A percentile compares a stretch with the other conserved stretches of the same genome.
These are phyloP conservation scores for Athene cunicularia DNA, from an alignment of 2,113 vertebrate species.

Conservation along the genomic window DNA sequence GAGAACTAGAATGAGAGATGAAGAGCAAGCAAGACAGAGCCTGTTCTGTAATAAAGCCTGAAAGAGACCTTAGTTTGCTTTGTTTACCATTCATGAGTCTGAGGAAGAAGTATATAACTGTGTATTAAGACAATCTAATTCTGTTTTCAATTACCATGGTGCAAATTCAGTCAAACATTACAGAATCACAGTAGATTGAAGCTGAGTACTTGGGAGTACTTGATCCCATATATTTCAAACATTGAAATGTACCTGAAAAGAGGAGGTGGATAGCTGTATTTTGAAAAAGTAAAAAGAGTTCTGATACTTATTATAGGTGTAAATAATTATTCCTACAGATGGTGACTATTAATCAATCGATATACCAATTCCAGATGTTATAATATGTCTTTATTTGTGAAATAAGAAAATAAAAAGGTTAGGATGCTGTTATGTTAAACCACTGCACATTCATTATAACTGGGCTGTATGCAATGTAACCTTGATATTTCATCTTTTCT, in stretches of 20 bases:
- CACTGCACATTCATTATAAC: not conserved
- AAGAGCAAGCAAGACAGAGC: not conserved
- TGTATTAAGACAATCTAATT: not conserved
- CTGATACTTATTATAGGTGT: not conserved
- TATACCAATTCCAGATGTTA: not conserved
- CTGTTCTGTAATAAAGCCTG: not conserved
- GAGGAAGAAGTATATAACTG: not conserved
- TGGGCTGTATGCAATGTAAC: not conserved
- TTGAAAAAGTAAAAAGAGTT: not conserved
- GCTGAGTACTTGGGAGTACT: not conserved
- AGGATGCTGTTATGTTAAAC: not conserved
- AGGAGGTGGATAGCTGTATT: not conserved
- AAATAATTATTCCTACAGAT: not conserved
- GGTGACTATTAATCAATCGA: not conserved
- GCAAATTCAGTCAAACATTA: not conserved
- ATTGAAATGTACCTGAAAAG: not conserved
- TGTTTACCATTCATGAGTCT: not conserved
- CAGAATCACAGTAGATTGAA: not conserved
- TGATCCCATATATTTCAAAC: not conserved
- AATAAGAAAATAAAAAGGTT: not conserved
- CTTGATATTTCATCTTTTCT: constrained; percentile 16
- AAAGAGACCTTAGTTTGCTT: not conserved
- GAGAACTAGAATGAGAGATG: not conserved
- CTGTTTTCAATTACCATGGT: not conserved
- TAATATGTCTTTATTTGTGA: not conserved